These are phyloP conservation scores for Drosophila ironensis DNA, from an alignment of 1,140 invertebrate genomes.

Conservation along the genomic window DNA sequence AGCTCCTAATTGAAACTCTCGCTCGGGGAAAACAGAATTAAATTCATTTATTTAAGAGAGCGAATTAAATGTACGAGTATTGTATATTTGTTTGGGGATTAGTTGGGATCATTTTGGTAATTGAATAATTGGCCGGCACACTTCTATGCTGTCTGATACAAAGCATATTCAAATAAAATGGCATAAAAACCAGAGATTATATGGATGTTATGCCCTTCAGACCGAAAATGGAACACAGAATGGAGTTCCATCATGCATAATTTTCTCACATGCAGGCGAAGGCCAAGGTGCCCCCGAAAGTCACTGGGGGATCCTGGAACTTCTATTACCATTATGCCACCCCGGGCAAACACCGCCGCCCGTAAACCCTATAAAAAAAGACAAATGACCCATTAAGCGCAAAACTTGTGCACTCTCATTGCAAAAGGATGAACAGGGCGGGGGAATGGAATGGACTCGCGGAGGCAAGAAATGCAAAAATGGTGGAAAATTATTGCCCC, in stretches of 20 bases:
- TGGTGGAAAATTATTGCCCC: slow-evolving; percentile 66
- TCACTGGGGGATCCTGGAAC: background rate
- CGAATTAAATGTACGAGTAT: no score
- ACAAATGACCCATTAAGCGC: slow-evolving; percentile 78
- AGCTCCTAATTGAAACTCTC: background rate
- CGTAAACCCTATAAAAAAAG: slow-evolving; percentile 62
- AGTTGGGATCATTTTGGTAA: background rate
- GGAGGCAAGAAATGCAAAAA: slow-evolving; percentile 55
- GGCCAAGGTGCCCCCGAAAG: background rate
- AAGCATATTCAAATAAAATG: no score
- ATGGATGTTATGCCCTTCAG: no score
- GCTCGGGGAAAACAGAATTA: background rate
- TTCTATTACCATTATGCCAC: background rate
- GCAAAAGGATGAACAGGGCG: slow-evolving; percentile 31
- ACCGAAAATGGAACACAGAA: background rate
- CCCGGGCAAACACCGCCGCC: slow-evolving; percentile 3
- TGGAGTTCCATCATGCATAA: background rate
- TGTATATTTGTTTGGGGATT: no score
- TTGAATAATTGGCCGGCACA: no score
- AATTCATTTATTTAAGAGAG: no score
- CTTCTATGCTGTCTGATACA: no score
- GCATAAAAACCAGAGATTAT: no score
- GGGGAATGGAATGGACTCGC: background rate
- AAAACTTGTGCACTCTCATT: slow-evolving; percentile 76
- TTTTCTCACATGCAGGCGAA: background rate